These are phyloP conservation scores for Gallirallus australis DNA, from an alignment of 2,797 vertebrate species.

Conservation along the genomic window DNA sequence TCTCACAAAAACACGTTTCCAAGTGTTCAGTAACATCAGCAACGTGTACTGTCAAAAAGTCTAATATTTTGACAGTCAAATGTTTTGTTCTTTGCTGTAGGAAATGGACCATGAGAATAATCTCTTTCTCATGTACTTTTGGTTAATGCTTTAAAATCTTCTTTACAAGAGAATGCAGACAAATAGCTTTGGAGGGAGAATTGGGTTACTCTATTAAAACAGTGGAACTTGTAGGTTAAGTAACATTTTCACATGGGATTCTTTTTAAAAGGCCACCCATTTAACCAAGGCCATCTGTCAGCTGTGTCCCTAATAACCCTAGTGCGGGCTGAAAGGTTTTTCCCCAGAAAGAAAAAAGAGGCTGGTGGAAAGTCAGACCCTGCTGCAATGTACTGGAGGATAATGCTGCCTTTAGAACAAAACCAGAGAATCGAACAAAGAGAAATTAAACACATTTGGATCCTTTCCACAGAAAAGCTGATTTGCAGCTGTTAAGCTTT, in stretches of 20 bases:
- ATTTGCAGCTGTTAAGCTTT: slow-evolving; percentile 30
- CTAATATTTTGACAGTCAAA: slow-evolving; percentile 22
- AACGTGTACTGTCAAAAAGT: background rate
- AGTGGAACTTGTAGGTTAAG: slow-evolving; percentile 71
- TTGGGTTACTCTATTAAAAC: slow-evolving; percentile 55
- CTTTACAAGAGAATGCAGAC: slow-evolving; percentile 61
- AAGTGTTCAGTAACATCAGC: background rate
- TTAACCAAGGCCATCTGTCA: slow-evolving; percentile 63
- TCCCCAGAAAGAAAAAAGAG: slow-evolving; percentile 57
- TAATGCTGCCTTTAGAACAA: slow-evolving; percentile 29
- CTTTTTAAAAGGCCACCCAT: slow-evolving; percentile 63
- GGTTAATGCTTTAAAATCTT: slow-evolving; percentile 77
- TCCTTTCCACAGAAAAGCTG: slow-evolving; percentile 22
- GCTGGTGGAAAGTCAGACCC: slow-evolving; percentile 7
- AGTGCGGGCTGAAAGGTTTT: slow-evolving; percentile 31
- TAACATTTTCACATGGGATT: slow-evolving; percentile 72
- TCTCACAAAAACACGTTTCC: background rate
- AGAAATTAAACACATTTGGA: slow-evolving; percentile 30
- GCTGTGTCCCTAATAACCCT: slow-evolving; percentile 24
- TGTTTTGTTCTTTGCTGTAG: slow-evolving; percentile 45
- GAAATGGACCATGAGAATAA: slow-evolving; percentile 59
- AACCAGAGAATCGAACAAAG: slow-evolving; percentile 14
- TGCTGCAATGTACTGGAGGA: slow-evolving; percentile 21
- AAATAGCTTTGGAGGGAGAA: slow-evolving; percentile 69
- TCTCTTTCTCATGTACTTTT: slow-evolving; percentile 74